Evolutionary conservation across 2,113 vertebrate species (phyloP).

Genomic region (Andinoacara biseriatus): DNA sequence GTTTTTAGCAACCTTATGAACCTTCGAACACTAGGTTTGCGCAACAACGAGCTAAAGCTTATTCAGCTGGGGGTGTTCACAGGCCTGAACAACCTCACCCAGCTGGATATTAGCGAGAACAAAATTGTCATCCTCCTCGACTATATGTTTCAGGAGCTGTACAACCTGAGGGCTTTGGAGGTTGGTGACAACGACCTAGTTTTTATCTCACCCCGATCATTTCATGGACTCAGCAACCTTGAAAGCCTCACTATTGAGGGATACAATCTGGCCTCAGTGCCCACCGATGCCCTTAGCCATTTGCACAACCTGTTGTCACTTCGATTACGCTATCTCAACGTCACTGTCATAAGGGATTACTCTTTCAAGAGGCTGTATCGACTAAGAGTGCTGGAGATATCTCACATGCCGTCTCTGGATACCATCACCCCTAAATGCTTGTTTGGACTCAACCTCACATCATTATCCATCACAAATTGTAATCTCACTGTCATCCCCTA

Average conservation of each 20-base stretch:
- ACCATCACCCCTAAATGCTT: conserved; percentile 94
- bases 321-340: conserved; percentile 91
- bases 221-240: conserved; percentile 94
- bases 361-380: conserved; percentile 95
- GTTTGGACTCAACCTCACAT: conserved; percentile 95
- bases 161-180: conserved; percentile 94
- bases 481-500: conserved; percentile 93
- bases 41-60: conserved; percentile 96
- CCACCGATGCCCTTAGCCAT: conserved; percentile 95
- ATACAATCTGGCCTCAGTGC: conserved; percentile 93
- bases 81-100: conserved; percentile 95
- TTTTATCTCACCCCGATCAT: conserved; percentile 95
- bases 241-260: conserved; percentile 95
- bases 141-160: conserved; percentile 99
- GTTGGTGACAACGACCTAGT: conserved; percentile 98
- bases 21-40: conserved; percentile 92
- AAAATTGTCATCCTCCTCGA: conserved; percentile 98
- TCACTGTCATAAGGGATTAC: conserved; percentile 92
- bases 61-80: conserved; percentile 97
- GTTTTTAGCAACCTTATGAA: conserved; percentile 95
- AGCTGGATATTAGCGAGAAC: conserved; percentile 98
- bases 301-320: conserved; percentile 92
- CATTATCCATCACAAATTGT: conserved; percentile 92
- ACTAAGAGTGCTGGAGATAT: conserved; percentile 92
- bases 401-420: conserved; percentile 93